Conservation (phyloP, 2,888 invertebrate species). For the Drosophila merina region DNA sequence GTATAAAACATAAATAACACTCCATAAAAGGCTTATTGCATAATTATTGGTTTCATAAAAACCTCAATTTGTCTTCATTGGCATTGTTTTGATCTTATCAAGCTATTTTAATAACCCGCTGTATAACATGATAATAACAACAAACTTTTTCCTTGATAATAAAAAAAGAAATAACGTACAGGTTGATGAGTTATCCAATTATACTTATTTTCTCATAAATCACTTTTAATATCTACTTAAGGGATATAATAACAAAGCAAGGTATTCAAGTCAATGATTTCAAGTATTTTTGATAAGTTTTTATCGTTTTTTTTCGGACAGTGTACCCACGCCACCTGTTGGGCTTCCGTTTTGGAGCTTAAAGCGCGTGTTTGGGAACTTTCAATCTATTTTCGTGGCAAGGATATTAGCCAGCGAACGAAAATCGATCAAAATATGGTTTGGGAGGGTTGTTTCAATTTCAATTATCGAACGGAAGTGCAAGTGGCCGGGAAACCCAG, state of each 20-base stretch:
- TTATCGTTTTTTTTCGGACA: background rate
- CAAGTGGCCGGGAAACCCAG: background rate
- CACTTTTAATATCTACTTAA: background rate
- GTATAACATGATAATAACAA: background rate
- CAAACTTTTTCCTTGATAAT: background rate
- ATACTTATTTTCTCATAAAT: background rate
- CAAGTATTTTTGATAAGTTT: too few species aligned
- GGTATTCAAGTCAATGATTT: too few species aligned
- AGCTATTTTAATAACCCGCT: conserved; percentile 1
- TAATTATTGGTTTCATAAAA: background rate
- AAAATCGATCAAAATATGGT: conserved; percentile 37
- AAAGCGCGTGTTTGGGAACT: conserved; percentile 38
- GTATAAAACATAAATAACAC: too few species aligned
- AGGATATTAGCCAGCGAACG: conserved; percentile 23
- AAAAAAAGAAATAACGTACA: background rate
- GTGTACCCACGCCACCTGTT: conserved; percentile 61
- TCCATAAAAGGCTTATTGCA: background rate
- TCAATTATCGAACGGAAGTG: background rate
- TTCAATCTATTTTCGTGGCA: conserved; percentile 37
- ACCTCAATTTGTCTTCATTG: background rate
- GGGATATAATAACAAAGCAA: background rate
- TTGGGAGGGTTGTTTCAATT: background rate
- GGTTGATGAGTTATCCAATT: background rate
- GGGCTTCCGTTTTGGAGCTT: conserved; percentile 27
- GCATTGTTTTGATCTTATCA: background rate